These are phyloP conservation scores for Pegea sp. DNA, from an alignment of 23 tunicate genomes.

Conservation along the genomic window DNA sequence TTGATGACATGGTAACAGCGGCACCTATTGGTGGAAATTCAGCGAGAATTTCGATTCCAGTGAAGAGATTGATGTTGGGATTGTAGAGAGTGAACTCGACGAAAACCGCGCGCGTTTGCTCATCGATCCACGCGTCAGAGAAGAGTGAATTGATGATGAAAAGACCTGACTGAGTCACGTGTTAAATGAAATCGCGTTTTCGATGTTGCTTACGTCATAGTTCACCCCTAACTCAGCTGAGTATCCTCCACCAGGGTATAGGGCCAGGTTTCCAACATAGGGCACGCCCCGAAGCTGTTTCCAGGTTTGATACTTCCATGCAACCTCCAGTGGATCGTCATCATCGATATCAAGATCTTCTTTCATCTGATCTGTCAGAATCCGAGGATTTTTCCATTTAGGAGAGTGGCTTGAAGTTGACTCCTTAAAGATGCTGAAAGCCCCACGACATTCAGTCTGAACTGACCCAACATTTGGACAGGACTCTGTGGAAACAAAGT, in stretches of 20 bases:
- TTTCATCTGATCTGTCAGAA: constrained; percentile 10
- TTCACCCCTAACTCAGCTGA: constrained; percentile 97
- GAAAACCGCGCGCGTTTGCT: constrained; percentile 68
- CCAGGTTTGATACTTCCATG: constrained; percentile 73
- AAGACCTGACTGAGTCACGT: constrained; percentile 20
- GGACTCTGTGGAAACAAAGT: constrained; percentile 7
- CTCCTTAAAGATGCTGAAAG: constrained; percentile 16
- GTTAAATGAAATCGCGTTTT: neutral
- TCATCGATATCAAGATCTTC: constrained; percentile 11
- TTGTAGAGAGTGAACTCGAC: constrained; percentile 87
- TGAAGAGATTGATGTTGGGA: constrained; percentile 80
- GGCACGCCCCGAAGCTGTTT: constrained; percentile 76
- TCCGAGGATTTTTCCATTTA: constrained; percentile 21
- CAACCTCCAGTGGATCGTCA: constrained; percentile 36
- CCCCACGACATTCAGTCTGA: constrained; percentile 13
- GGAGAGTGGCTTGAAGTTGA: constrained; percentile 29
- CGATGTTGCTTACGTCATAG: constrained; percentile 15
- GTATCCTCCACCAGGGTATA: constrained; percentile 87
- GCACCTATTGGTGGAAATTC: constrained; percentile 97
- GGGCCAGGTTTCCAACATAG: constrained; percentile 37
- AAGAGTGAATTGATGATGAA: constrained; percentile 23
- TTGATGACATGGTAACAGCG: constrained; percentile 49
- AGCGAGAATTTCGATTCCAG: constrained; percentile 39
- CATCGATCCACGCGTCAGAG: constrained; percentile 59
- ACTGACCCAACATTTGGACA: constrained; percentile 31